Conservation (phyloP, 2,797 vertebrate genomes). For the Sebastes goodei region DNA sequence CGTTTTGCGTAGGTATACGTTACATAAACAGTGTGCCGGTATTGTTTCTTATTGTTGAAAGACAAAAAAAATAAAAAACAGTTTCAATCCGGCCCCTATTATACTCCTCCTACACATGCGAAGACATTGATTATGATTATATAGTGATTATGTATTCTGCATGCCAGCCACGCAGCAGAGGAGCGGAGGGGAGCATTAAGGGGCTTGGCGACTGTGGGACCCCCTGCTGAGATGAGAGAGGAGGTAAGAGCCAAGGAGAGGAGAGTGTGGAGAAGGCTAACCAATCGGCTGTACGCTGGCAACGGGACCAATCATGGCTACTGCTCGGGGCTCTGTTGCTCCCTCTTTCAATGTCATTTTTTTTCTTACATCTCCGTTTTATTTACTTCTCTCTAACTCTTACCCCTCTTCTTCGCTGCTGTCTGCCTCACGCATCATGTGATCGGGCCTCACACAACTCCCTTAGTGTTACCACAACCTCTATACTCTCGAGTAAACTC, state of each 20-base stretch:
- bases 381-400: conserved; percentile 57
- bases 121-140: conserved; percentile 73
- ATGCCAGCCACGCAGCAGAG: conserved; percentile 80
- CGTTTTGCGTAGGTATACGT: conserved; percentile 29
- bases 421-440: conserved; percentile 83
- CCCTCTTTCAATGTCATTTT: conserved; percentile 57
- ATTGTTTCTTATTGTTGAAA: conserved; percentile 1
- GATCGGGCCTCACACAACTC: conserved; percentile 66
- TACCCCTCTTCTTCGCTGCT: background rate
- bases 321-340: conserved; percentile 85
- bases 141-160: conserved; percentile 74
- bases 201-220: conserved; percentile 91
- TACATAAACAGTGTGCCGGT: conserved; percentile 4
- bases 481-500: background rate
- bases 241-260: conserved; percentile 94
- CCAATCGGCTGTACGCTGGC: conserved; percentile 78
- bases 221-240: conserved; percentile 90
- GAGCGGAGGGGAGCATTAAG: conserved; percentile 92
- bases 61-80: background rate
- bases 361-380: conserved; percentile 52
- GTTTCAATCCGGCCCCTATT: conserved; percentile 28
- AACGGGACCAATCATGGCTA: conserved; percentile 85
- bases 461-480: conserved; percentile 10
- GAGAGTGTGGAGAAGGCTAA: conserved; percentile 86
- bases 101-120: conserved; percentile 51